These are phyloP conservation scores for Drosophila multiciliata DNA, from an alignment of 2,888 invertebrate species.

Conservation along the genomic window DNA sequence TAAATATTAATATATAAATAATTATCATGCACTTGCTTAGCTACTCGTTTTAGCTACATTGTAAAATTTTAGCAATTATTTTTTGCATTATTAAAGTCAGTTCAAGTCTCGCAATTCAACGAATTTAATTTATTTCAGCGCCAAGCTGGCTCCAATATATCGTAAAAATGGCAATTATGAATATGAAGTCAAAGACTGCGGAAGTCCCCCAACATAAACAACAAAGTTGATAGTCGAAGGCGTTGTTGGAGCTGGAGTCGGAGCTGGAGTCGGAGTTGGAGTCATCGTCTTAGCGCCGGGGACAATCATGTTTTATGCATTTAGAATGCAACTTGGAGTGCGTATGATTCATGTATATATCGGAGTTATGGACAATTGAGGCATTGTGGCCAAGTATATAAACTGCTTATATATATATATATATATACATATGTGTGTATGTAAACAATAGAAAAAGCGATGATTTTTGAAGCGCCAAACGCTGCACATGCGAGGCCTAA, in stretches of 20 bases:
- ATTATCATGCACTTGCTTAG: not conserved
- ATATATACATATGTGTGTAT: not conserved
- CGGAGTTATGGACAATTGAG: conserved; percentile 33
- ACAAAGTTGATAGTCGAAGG: conserved; percentile 45
- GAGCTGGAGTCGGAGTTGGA: conserved; percentile 10
- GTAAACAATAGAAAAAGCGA: conserved; percentile 38
- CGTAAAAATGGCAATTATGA: conserved; percentile 26
- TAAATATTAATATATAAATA: not conserved
- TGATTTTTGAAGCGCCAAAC: conserved; percentile 64
- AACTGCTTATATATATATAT: not conserved
- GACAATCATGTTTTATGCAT: conserved; percentile 48
- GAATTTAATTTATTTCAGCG: conserved; percentile 19
- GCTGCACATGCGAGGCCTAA: conserved; percentile 55
- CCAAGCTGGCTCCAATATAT: conserved; percentile 17
- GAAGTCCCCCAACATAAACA: conserved; percentile 44
- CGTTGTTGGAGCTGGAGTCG: conserved; percentile 4
- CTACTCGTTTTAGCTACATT: not conserved
- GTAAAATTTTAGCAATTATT: too few relatives aligned
- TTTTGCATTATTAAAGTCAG: not conserved
- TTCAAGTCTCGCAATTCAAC: not conserved
- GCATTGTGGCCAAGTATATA: conserved; percentile 1
- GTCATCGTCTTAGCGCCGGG: conserved; percentile 46
- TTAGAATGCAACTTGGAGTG: conserved; percentile 50
- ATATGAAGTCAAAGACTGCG: conserved; percentile 30
- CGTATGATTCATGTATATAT: conserved; percentile 59